A percentile compares a stretch with the other conserved stretches of the same genome.
phyloP scores from a whole-genome alignment of 2,113 vertebrate species.

The Osmerus eperlanus region DNA sequence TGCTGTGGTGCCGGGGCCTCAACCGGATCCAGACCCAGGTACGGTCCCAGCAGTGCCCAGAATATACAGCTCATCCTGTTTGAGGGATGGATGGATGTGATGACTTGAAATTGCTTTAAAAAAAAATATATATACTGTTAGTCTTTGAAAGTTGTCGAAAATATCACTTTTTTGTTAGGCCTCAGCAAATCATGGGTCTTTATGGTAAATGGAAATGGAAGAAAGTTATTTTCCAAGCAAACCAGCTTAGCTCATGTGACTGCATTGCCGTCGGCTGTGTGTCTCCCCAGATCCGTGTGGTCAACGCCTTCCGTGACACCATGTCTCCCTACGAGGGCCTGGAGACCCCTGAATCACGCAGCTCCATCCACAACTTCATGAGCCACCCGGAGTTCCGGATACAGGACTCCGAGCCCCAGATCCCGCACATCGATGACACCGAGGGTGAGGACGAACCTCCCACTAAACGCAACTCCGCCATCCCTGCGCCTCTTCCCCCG shows the following conservation, averaged over 20 bases:
- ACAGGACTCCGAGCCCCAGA: slow-evolving; percentile 88
- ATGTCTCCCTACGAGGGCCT: slow-evolving; percentile 87
- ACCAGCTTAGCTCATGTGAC: too few relatives aligned
- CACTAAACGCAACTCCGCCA: slow-evolving; percentile 82
- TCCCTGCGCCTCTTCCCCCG: slow-evolving; percentile 51
- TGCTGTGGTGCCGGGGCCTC: slow-evolving; percentile 96
- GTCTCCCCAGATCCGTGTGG: slow-evolving; percentile 88
- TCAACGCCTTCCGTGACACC: slow-evolving; percentile 97
- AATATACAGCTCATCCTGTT: background rate
- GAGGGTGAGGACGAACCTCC: slow-evolving; percentile 91
- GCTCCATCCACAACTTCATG: slow-evolving; percentile 99
- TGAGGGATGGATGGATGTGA: background rate
- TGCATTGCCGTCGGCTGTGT: too few relatives aligned
- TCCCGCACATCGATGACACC: slow-evolving; percentile 93
- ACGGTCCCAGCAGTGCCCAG: slow-evolving; percentile 35
- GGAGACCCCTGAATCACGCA: slow-evolving; percentile 92
- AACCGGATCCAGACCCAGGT: slow-evolving; percentile 98
- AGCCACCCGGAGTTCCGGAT: slow-evolving; percentile 95
- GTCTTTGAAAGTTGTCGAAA: too few relatives aligned
- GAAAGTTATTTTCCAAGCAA: too few relatives aligned
- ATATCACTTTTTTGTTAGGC: too few relatives aligned
- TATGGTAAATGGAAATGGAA: too few relatives aligned
- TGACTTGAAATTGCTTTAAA: too few relatives aligned
- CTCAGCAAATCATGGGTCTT: too few relatives aligned
- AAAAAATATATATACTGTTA: too few relatives aligned